A percentile compares a stretch with the other conserved stretches of the same genome.
Evolutionary conservation across 2,888 invertebrate species (phyloP).

Genomic region (Apocheima hispidaria): DNA sequence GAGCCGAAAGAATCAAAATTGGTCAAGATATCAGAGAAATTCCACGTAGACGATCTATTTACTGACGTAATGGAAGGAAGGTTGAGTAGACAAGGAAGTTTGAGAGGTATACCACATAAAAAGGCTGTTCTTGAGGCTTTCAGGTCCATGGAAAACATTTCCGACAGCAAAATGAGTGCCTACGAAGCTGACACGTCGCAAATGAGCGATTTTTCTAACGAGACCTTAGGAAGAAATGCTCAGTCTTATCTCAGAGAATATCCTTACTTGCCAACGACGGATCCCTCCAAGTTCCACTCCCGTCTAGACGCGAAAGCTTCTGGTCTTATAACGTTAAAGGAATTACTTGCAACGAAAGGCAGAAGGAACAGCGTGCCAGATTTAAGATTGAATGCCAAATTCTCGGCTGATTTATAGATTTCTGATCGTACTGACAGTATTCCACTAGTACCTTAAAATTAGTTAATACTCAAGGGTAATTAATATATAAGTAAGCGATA

Average conservation of each 20-base stretch:
- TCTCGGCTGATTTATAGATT: slow-evolving; percentile 69
- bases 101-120: slow-evolving; percentile 83
- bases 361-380: slow-evolving; percentile 82
- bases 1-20: slow-evolving; percentile 59
- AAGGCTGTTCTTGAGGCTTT: slow-evolving; percentile 84
- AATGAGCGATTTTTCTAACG: slow-evolving; percentile 68
- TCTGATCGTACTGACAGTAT: slow-evolving; percentile 58
- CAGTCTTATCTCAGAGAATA: slow-evolving; percentile 81
- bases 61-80: slow-evolving; percentile 80
- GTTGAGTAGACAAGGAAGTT: slow-evolving; percentile 79
- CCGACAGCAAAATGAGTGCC: slow-evolving; percentile 67
- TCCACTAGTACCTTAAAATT: slow-evolving; percentile 62
- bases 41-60: slow-evolving; percentile 82
- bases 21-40: slow-evolving; percentile 82
- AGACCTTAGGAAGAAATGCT: slow-evolving; percentile 69
- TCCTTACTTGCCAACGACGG: slow-evolving; percentile 81
- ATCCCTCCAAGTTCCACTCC: slow-evolving; percentile 80
- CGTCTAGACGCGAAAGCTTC: slow-evolving; percentile 76
- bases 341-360: slow-evolving; percentile 66
- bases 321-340: slow-evolving; percentile 79
- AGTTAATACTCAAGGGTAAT: slow-evolving; percentile 60
- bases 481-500: slow-evolving; percentile 28
- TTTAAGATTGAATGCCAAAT: slow-evolving; percentile 73
- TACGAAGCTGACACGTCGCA: slow-evolving; percentile 75
- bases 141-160: slow-evolving; percentile 81